Base-by-base conservation (phyloP, 2,888 invertebrate genomes). In the Cryptus viduatorius region DNA sequence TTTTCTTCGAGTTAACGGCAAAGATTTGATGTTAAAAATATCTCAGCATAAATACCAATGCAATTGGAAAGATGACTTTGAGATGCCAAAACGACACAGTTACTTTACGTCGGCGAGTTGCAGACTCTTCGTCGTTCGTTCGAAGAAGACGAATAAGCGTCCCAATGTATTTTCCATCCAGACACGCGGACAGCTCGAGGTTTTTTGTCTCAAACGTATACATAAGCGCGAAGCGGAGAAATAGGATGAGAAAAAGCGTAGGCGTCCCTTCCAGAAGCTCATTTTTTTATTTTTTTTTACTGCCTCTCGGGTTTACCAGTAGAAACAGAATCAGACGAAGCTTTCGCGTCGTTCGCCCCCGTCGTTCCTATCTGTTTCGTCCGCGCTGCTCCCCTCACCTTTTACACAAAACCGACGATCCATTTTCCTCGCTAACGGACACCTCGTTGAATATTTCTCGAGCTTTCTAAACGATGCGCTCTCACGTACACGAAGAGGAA, bases 401-500 rank as follows among this genome's bases (percentile, higher is more conserved):
- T 14, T 29, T 72, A 8, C 16, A 48, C 42, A 31, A 79, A 76
- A 67, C 65, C 59, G 76, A 76, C 71, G 64, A 59, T 80, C 67
- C 71, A 72, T 80, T 82, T 84, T 59, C 77, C 61, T 78, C 82
- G 56, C 82, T 81, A 77, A 82, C 77, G 77, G 82, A 75, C 82
- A 72, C 50, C 81, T 77, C 84, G 73, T 78, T 82, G 82, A 79
- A 82, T 82, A 82, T 82, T 82, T 78, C 59, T 31, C 37, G 48
- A 50, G 76, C 65, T 72, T 72, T 71, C 42, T 37, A 19, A 64
- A 75, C 37, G 46, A 48, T 67, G 16, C 75, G 61, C 29, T 19
- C 71, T 71, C 65, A 76, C 76, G 65, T 64, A 75, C 50, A 50
- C 16, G 53, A 72, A 56, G 65, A 75, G 37, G 48, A 48, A 75